Base-by-base conservation (phyloP, 2,888 invertebrate species). In the Eulithis testata region DNA sequence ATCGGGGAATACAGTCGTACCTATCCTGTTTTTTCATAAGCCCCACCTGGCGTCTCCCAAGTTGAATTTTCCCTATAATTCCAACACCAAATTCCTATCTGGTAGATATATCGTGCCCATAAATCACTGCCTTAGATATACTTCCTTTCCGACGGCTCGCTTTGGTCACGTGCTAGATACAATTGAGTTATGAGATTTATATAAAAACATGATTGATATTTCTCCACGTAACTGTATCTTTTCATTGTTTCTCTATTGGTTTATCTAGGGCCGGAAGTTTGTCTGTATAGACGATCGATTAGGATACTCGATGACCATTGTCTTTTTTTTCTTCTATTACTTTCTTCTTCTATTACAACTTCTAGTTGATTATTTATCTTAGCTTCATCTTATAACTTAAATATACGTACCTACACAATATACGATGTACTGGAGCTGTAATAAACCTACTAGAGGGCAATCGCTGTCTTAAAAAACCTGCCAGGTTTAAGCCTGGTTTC, bases 151-250 rank as follows among this genome's bases (percentile, higher is more conserved):
- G 56, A 64, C 52, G 54, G 61, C 31, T 51, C 36, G 47, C 14
- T 45, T 66, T 37, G 66, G 68, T 66, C 68, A 72, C 70, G 72
- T 70, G 62, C 49, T 7, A 45, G 64, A 64, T 66, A 62, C 50
- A 40, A 68, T 66, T 68, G 66, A 72, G 62, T 68, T 70, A 70
- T 65, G 68, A 51, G 70, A 70, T 70, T 61, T 67, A 43, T 49
- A 21, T 49, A 21, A 40, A 21, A 53, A 58, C 37, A 45, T 43
- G 55, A 44, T 47, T 49, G 49, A 21, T 21, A 21, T 49, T 8
- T 49, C 14, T 21, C 3, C 47, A 21, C 21, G 14, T 49, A 11
- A 21, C 14, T 49, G 14, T 49, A 11, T 21, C 14, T 49, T 49
- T 14, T 49, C 40, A 49, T 49, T 49, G 49, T 49, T 49, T 49